These are phyloP conservation scores for Drosophila barbarae DNA, from an alignment of 2,888 invertebrate genomes.

Conservation along the genomic window DNA sequence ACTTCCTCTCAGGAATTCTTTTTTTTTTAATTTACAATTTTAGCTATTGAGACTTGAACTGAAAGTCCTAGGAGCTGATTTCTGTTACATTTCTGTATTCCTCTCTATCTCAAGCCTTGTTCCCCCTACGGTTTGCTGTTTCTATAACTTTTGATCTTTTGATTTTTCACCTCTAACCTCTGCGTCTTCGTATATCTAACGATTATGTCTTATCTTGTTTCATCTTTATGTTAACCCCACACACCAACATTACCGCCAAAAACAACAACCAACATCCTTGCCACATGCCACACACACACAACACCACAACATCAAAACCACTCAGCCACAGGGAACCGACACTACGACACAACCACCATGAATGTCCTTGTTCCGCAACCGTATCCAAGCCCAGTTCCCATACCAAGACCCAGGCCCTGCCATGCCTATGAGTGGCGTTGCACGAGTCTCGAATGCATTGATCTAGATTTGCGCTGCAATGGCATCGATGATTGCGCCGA, in stretches of 20 bases:
- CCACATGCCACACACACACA: conserved; percentile 9
- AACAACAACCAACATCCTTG: conserved; percentile 12
- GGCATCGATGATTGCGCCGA: conserved; percentile 82
- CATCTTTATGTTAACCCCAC: conserved; percentile 23
- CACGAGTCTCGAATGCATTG: conserved; percentile 84
- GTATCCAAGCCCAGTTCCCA: conserved; percentile 31
- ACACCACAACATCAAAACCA: not conserved
- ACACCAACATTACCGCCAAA: conserved; percentile 16
- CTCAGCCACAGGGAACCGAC: conserved; percentile 9
- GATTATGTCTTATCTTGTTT: conserved; percentile 26
- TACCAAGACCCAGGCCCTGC: conserved; percentile 49
- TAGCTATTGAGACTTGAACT: not conserved
- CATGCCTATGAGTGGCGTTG: conserved; percentile 82
- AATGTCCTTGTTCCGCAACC: conserved; percentile 12
- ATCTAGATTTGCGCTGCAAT: conserved; percentile 82
- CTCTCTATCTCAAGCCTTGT: not conserved
- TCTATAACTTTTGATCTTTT: not conserved
- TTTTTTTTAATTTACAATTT: no score
- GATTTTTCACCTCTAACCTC: not conserved
- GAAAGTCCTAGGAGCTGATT: not conserved
- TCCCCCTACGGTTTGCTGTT: not conserved
- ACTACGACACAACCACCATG: conserved; percentile 35
- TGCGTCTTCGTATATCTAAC: conserved; percentile 9
- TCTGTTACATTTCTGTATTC: not conserved
- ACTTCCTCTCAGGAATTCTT: not conserved